A percentile compares a stretch with the other conserved stretches of the same genome.
Evolutionary conservation across 2,113 vertebrate genomes (phyloP).

Genomic region (Gavia stellata): DNA sequence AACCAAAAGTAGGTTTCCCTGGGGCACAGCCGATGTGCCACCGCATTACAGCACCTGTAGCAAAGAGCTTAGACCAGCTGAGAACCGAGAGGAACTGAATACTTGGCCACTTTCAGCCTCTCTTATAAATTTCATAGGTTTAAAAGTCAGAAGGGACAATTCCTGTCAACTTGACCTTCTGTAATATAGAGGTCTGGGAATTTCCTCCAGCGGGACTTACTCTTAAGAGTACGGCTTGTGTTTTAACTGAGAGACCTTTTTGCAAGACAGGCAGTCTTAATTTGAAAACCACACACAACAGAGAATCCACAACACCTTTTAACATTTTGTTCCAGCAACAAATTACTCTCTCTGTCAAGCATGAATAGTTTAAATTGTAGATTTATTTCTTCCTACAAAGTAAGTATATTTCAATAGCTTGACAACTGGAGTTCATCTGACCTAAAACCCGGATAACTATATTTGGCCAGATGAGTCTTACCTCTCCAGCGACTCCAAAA

Average conservation of each 20-base stretch:
- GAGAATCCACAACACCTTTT: not conserved
- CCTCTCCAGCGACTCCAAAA: not conserved
- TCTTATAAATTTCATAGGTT: not conserved
- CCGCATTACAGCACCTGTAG: not conserved
- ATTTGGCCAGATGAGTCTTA: not conserved
- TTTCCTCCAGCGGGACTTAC: not conserved
- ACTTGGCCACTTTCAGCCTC: not conserved
- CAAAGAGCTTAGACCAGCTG: not conserved
- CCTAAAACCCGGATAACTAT: not conserved
- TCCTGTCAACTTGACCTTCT: not conserved
- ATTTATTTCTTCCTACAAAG: conserved; percentile 42
- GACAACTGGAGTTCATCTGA: not conserved
- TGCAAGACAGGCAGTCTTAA: not conserved
- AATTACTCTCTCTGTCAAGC: conserved; percentile 4
- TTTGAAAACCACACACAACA: not conserved
- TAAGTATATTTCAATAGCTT: conserved; percentile 1
- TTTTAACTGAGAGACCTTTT: not conserved
- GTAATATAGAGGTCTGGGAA: not conserved
- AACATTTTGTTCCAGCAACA: not conserved
- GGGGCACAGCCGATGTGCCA: not conserved
- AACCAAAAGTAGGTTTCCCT: not conserved
- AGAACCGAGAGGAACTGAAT: not conserved
- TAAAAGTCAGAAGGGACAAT: not conserved
- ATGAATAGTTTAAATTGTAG: not conserved
- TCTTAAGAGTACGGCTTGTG: not conserved